These are phyloP conservation scores for Lophius piscatorius DNA, from an alignment of 2,113 vertebrate genomes.

Conservation along the genomic window DNA sequence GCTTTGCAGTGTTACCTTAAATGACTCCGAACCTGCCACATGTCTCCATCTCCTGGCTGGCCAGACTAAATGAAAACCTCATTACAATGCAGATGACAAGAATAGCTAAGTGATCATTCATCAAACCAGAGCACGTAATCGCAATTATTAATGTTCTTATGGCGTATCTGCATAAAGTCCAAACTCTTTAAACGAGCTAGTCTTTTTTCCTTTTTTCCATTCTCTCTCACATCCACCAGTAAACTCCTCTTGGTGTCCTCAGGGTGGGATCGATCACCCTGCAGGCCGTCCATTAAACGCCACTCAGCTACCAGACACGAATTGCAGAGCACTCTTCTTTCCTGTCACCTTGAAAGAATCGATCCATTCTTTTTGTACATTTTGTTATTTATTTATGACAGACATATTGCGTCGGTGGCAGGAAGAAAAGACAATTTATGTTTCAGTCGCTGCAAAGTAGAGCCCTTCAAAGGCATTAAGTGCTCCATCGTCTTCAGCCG, in stretches of 20 bases:
- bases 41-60: background rate
- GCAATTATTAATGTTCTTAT: background rate
- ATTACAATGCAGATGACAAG: too few species aligned
- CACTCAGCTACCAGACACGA: conserved; percentile 10
- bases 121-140: background rate
- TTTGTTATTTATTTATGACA: conserved; percentile 5
- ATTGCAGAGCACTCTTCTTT: background rate
- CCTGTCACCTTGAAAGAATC: background rate
- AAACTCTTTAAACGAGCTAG: background rate
- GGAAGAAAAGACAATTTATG: background rate
- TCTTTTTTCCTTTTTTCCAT: background rate
- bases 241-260: background rate
- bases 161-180: background rate
- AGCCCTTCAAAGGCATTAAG: background rate
- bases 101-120: too few species aligned
- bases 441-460: background rate
- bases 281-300: conserved; percentile 21
- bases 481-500: conserved; percentile 4
- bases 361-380: background rate
- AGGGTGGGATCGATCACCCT: background rate
- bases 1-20: background rate
- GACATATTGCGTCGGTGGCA: background rate
- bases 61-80: too few species aligned
- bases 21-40: background rate
- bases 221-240: background rate